Base-by-base conservation (phyloP, 2,797 vertebrate species). In the Enteromius argenteus region DNA sequence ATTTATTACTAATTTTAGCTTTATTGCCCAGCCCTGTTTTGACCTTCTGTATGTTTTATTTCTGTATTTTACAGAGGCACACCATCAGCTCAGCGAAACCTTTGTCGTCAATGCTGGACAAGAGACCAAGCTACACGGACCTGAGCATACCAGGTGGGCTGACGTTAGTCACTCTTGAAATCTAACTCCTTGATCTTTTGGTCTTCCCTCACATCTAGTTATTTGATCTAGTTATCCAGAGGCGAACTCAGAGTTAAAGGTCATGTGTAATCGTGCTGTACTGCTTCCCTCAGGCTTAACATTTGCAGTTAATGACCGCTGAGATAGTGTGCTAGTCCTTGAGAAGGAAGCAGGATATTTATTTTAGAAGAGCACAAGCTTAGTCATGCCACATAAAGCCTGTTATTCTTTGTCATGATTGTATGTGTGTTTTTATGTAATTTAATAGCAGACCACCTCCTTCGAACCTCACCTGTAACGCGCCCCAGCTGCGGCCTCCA, bases 101-200 rank as follows among this genome's bases (percentile, higher is more conserved):
- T 19, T 92, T 97, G 39, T 90, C 95, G 1, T 85, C 96, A 0
- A 90, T 96, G 85, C 90, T 96, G 42, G 96, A 97, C 86, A 97
- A 97, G 91, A 94, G 96, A 72, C 90, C 95, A 13, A 96, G 94
- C 90, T 97, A 96, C 73, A 92, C 95, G 4, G 96, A 96, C 86
- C 93, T 96, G 44, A 95, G 95, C n/a, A 94, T 96, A 62, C 94
- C 96, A 92, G 96, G 96, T 96, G 81, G 89, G 7, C 21, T 27
- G 32, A 37, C 60, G 9, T 56, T 62, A 27, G 5, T 73, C 62
- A 27, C 51, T 67, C n/a, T 66, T 62, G 15, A 53, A 74, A 67
- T 67, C 62, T 5, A 53, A 53, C 44, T 42, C 60, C 6, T 67
- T 49, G 58, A 75, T 83, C 81, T 67, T 67, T 68, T 11, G 42